phyloP scores from a whole-genome alignment of 1,140 invertebrate genomes.

The Pollicipes pollicipes region DNA sequence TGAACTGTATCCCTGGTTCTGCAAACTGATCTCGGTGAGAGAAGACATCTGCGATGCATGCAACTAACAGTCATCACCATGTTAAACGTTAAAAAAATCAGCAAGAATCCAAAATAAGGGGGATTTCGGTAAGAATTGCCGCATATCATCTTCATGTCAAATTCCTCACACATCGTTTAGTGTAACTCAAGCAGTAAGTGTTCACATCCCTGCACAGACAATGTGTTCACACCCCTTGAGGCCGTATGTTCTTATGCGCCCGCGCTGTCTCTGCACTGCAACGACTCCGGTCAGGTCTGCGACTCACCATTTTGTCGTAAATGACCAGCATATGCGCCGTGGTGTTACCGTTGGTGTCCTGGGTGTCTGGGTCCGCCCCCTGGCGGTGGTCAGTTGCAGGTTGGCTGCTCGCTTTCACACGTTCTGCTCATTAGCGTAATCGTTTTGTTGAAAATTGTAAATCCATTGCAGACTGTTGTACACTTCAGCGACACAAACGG shows the following conservation, averaged over 20 bases:
- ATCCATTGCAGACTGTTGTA: neutral
- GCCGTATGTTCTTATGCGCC: too few relatives aligned
- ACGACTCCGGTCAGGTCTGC: neutral
- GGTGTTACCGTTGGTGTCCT: conserved; percentile 96
- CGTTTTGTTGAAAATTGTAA: too few relatives aligned
- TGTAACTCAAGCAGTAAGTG: too few relatives aligned
- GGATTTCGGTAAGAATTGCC: neutral
- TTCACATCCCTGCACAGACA: too few relatives aligned
- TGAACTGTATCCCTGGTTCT: too few relatives aligned
- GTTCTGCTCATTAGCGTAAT: neutral
- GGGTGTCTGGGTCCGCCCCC: conserved; percentile 82
- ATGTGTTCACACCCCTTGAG: too few relatives aligned
- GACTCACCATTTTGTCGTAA: conserved; percentile 68
- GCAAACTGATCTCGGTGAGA: too few relatives aligned
- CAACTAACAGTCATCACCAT: too few relatives aligned
- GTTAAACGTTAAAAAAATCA: too few relatives aligned
- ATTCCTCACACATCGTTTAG: neutral
- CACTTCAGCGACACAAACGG: neutral
- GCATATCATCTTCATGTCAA: neutral
- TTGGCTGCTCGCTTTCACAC: neutral
- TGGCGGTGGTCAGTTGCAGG: neutral
- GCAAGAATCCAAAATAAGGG: neutral
- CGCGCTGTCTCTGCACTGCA: too few relatives aligned
- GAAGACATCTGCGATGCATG: too few relatives aligned
- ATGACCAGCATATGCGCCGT: conserved; percentile 93